phyloP scores from a whole-genome alignment of 2,113 vertebrate genomes.

The Poicephalus gulielmi region DNA sequence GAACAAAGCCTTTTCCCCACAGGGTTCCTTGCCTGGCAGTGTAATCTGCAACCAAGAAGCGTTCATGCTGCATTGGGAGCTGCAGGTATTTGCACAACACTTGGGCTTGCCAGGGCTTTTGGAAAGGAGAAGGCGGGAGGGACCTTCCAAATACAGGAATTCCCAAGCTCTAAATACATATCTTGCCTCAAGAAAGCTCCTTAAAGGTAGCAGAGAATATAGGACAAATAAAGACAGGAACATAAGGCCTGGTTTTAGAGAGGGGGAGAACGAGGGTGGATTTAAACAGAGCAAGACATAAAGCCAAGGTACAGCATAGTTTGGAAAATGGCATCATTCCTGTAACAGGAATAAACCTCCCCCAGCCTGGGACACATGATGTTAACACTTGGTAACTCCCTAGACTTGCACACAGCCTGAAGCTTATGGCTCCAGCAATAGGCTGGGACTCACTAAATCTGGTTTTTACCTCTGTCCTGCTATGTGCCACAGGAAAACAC shows the following conservation, averaged over 20 bases:
- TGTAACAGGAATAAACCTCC: neutral
- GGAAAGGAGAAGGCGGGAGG: neutral
- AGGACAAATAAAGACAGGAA: neutral
- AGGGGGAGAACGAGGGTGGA: neutral
- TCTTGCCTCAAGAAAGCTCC: fast-evolving
- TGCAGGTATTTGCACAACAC: neutral
- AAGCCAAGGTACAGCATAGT: neutral
- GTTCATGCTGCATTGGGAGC: neutral
- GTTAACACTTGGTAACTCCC: neutral
- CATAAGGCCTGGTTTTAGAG: neutral
- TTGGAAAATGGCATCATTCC: neutral
- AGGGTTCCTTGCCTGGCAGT: neutral
- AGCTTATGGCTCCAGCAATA: neutral
- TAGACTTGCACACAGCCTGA: neutral
- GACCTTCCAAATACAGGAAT: neutral
- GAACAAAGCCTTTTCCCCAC: neutral
- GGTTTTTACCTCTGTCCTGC: neutral
- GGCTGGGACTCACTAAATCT: neutral
- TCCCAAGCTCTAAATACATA: neutral
- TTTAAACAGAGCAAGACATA: neutral
- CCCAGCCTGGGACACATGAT: neutral
- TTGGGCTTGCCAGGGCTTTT: neutral
- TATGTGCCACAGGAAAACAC: neutral
- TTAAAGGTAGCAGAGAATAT: neutral
- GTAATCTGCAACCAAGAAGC: neutral